These are phyloP conservation scores for Boleophthalmus pectinirostris DNA, from an alignment of 2,113 vertebrate genomes.

Conservation along the genomic window DNA sequence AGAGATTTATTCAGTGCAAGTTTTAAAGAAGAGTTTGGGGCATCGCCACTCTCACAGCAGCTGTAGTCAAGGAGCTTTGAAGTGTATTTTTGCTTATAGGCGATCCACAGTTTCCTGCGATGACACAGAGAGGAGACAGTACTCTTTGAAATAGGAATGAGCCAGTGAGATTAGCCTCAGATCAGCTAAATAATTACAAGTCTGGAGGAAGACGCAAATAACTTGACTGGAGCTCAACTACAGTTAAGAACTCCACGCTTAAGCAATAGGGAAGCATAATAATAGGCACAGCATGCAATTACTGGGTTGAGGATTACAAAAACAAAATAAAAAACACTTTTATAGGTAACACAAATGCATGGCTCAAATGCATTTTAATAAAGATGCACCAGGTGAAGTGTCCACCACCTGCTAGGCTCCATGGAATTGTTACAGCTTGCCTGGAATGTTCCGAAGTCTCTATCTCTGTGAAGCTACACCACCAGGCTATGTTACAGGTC, in stretches of 20 bases:
- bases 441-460: no score
- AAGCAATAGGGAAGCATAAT: no score
- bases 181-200: slow-evolving; percentile 12
- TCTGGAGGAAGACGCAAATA: slow-evolving; percentile 6
- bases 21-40: slow-evolving; percentile 28
- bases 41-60: slow-evolving; percentile 27
- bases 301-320: background rate
- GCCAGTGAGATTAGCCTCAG: slow-evolving; percentile 7
- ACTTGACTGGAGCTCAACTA: slow-evolving; percentile 1
- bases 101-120: slow-evolving; percentile 27
- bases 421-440: background rate
- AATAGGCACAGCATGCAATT: background rate
- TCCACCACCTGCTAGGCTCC: no score
- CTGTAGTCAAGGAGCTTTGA: slow-evolving; percentile 41
- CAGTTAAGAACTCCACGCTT: background rate
- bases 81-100: slow-evolving; percentile 32
- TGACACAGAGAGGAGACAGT: slow-evolving; percentile 14
- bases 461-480: no score
- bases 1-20: slow-evolving; percentile 21
- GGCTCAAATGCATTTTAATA: background rate
- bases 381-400: background rate
- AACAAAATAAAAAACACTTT: background rate
- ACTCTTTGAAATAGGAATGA: slow-evolving; percentile 19
- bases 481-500: background rate
- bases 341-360: background rate